Evolutionary conservation across 2,888 invertebrate species (phyloP).

Genomic region (Protula sp.): DNA sequence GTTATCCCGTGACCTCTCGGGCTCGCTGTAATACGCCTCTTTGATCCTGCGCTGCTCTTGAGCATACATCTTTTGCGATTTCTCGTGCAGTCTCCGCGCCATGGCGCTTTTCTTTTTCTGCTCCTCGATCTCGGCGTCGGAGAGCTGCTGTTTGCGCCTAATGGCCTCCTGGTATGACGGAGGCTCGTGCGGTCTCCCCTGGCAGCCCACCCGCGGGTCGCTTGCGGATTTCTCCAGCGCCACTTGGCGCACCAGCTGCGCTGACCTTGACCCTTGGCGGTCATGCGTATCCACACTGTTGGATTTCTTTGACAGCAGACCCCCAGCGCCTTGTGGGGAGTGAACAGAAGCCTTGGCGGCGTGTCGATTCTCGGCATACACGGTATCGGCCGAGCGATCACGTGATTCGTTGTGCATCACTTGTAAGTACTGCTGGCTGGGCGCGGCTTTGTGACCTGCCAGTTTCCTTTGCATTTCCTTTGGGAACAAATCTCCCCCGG

Average conservation of each 20-base stretch:
- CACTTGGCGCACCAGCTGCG: not conserved
- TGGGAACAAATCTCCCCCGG: constrained; percentile 16
- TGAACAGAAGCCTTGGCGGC: not conserved
- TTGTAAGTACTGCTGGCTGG: not conserved
- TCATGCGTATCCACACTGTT: too few relatives aligned
- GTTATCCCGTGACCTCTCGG: not conserved
- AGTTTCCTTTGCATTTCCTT: not conserved
- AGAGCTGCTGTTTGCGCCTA: constrained; percentile 28
- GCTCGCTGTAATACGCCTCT: not conserved
- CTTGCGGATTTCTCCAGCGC: constrained; percentile 15
- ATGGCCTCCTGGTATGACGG: constrained; percentile 44
- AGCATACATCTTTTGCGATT: constrained; percentile 29
- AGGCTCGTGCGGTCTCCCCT: constrained; percentile 34
- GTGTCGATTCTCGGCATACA: not conserved
- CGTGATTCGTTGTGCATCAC: not conserved
- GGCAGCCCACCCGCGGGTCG: constrained; percentile 5
- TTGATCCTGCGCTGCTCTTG: not conserved
- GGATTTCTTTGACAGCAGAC: not conserved
- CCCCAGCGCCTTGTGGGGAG: not conserved
- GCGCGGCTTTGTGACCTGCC: not conserved
- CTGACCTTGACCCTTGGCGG: not conserved
- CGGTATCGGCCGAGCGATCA: not conserved
- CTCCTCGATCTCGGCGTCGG: too few relatives aligned
- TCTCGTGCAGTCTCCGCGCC: constrained; percentile 41
- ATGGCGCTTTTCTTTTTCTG: constrained; percentile 36